phyloP scores from a whole-genome alignment of 2,888 invertebrate genomes.

The Rhingia campestris region DNA sequence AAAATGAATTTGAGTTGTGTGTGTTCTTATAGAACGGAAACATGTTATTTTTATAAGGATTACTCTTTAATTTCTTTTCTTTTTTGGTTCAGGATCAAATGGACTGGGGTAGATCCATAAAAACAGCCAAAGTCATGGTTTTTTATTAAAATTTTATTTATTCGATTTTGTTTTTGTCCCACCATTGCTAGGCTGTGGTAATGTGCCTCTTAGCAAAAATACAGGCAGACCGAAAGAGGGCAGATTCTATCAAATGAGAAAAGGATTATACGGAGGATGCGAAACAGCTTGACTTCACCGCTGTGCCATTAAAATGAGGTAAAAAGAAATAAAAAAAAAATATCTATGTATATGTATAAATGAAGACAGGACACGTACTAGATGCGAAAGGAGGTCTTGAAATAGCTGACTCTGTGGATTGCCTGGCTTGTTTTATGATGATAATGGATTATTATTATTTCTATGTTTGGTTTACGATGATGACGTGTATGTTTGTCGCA shows the following conservation, averaged over 20 bases:
- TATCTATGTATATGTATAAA: conserved; percentile 11
- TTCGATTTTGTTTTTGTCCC: conserved; percentile 29
- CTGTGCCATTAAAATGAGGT: conserved; percentile 51
- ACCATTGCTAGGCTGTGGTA: background rate
- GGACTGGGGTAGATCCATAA: conserved; percentile 1
- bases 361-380: conserved; percentile 22
- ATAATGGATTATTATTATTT: conserved; percentile 62
- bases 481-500: conserved; percentile 54
- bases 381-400: background rate
- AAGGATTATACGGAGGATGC: conserved; percentile 44
- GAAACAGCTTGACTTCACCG: conserved; percentile 9
- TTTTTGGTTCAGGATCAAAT: conserved; percentile 22
- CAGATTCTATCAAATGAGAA: conserved; percentile 64
- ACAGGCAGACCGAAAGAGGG: background rate
- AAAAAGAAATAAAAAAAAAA: conserved; percentile 43
- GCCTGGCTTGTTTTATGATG: conserved; percentile 62
- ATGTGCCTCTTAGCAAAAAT: no score
- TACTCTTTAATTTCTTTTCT: conserved; percentile 4
- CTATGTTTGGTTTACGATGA: conserved; percentile 57
- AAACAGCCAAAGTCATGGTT: conserved; percentile 53
- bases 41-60: conserved; percentile 38
- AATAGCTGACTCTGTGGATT: conserved; percentile 43
- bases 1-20: conserved; percentile 18
- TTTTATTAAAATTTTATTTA: conserved; percentile 66
- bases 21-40: conserved; percentile 36